Evolutionary conservation across 2,888 invertebrate genomes (phyloP).

Genomic region (Iphiclides podalirius): DNA sequence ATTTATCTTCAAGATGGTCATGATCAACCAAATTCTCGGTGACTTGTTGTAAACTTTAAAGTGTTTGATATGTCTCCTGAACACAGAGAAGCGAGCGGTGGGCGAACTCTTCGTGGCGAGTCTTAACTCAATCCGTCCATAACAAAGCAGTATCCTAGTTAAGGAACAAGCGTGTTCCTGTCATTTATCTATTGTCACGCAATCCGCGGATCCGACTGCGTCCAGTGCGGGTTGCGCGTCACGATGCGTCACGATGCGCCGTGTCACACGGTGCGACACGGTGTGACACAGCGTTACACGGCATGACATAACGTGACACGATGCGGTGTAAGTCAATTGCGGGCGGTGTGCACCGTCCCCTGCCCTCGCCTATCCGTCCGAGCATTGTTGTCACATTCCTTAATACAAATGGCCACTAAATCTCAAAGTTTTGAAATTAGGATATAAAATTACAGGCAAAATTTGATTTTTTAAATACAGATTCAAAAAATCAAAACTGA

Average conservation of each 20-base stretch:
- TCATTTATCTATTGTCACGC: slow-evolving; percentile 24
- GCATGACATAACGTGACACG: slow-evolving; percentile 19
- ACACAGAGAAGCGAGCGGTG: too few relatives aligned
- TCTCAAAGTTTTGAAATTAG: slow-evolving; percentile 57
- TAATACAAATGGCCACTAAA: slow-evolving; percentile 43
- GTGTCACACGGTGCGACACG: slow-evolving; percentile 12
- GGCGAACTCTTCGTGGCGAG: too few relatives aligned
- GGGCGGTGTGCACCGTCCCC: slow-evolving; percentile 13
- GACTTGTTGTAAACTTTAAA: too few relatives aligned
- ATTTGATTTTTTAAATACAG: too few relatives aligned
- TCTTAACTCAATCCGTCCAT: slow-evolving; percentile 13
- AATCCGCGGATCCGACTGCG: slow-evolving; percentile 8
- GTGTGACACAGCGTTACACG: slow-evolving; percentile 14
- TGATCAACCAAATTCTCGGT: too few relatives aligned
- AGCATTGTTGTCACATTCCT: slow-evolving; percentile 70
- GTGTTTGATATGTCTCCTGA: too few relatives aligned
- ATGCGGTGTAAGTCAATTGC: slow-evolving; percentile 24
- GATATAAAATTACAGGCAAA: too few relatives aligned
- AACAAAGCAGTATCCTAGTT: slow-evolving; percentile 22
- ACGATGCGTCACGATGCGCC: slow-evolving; percentile 13
- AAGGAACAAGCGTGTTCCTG: slow-evolving; percentile 22
- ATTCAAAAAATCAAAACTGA: too few relatives aligned
- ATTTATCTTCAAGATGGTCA: too few relatives aligned
- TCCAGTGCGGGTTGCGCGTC: slow-evolving; percentile 20
- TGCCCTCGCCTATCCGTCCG: slow-evolving; percentile 10